These are phyloP conservation scores for Troides helena DNA, from an alignment of 2,888 invertebrate genomes.

Conservation along the genomic window DNA sequence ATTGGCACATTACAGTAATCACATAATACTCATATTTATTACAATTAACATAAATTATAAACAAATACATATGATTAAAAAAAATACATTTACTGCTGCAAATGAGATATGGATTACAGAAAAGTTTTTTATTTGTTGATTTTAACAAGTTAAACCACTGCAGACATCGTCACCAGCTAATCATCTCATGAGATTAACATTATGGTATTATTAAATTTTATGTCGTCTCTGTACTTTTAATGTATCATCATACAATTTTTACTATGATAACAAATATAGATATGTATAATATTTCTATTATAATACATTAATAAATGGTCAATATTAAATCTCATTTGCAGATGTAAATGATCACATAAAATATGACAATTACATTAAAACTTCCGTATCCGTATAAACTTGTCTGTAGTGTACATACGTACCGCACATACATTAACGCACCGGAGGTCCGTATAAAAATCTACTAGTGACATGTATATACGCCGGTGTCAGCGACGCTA, in stretches of 20 bases:
- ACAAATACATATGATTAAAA: slow-evolving; percentile 50
- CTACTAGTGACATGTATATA: slow-evolving; percentile 45
- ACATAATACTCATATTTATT: slow-evolving; percentile 64
- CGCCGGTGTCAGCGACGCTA: slow-evolving; percentile 41
- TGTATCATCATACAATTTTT: too few species aligned
- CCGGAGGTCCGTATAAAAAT: slow-evolving; percentile 69
- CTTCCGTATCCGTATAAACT: slow-evolving; percentile 49
- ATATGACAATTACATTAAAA: slow-evolving; percentile 40
- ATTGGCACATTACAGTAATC: slow-evolving; percentile 74
- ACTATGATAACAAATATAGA: too few species aligned
- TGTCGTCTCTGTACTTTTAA: too few species aligned
- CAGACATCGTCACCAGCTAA: too few species aligned
- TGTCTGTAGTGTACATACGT: slow-evolving; percentile 38
- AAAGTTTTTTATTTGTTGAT: background rate
- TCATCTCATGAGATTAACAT: too few species aligned
- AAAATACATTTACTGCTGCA: slow-evolving; percentile 36
- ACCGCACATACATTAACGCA: slow-evolving; percentile 53
- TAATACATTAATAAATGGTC: background rate
- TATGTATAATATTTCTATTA: too few species aligned
- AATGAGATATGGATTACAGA: slow-evolving; percentile 16
- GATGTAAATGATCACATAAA: slow-evolving; percentile 14
- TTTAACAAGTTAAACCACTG: too few species aligned
- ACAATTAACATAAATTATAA: slow-evolving; percentile 42
- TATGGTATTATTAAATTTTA: too few species aligned
- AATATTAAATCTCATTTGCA: slow-evolving; percentile 19